Conservation (phyloP, 30 jellyfish, hydroid and myxozoan species). For the Catostylus mosaicus region DNA sequence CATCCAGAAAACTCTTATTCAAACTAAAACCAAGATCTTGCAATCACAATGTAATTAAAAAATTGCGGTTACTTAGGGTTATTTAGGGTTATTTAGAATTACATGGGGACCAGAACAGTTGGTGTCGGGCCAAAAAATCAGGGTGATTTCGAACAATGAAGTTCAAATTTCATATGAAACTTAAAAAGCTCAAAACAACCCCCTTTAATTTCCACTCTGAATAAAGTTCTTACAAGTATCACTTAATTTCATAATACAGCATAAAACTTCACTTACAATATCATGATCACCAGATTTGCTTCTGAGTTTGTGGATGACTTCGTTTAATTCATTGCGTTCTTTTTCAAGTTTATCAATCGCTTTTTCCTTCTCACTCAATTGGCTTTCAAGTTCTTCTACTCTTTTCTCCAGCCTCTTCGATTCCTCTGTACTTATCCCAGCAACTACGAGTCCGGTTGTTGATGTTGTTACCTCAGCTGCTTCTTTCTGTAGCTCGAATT, state of each 20-base stretch:
- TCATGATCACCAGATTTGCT: conserved; percentile 43
- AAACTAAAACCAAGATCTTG: too few species aligned
- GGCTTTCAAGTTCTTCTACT: conserved; percentile 33
- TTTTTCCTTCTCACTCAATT: conserved; percentile 32
- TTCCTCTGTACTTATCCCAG: conserved; percentile 55
- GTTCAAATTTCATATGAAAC: too few species aligned
- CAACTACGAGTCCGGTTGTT: conserved; percentile 40
- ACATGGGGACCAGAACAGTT: too few species aligned
- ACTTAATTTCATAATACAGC: neutral
- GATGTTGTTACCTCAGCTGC: conserved; percentile 19
- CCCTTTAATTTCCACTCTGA: too few species aligned
- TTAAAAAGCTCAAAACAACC: too few species aligned
- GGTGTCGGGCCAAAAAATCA: too few species aligned
- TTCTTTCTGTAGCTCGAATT: neutral
- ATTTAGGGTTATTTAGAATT: too few species aligned
- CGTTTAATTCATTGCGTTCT: conserved; percentile 32
- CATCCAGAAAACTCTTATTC: too few species aligned
- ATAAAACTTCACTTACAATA: conserved; percentile 18
- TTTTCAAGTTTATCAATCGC: conserved; percentile 19
- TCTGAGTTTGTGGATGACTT: conserved; percentile 21
- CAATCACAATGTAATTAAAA: too few species aligned
- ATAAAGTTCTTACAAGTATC: too few species aligned
- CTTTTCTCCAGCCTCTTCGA: conserved; percentile 48
- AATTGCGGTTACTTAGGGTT: too few species aligned
- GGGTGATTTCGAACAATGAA: too few species aligned